Evolutionary conservation across 2,797 vertebrate genomes (phyloP).

Genomic region (Craterocephalus amniculus): DNA sequence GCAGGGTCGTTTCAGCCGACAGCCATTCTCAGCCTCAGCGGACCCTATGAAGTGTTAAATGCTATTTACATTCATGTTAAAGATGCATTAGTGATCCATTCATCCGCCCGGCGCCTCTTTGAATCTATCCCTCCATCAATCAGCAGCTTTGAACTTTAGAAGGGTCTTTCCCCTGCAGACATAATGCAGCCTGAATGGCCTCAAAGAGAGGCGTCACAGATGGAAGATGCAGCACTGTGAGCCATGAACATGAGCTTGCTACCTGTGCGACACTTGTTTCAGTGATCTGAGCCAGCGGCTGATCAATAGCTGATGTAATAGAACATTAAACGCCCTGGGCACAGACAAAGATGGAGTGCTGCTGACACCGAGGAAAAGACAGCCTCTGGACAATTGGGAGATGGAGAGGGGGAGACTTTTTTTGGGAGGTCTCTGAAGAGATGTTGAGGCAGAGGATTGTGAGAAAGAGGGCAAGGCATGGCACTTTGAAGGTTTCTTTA

Average conservation of each 20-base stretch:
- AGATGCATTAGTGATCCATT: constrained; percentile 42
- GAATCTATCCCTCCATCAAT: constrained; percentile 44
- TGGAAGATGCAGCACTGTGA: constrained; percentile 33
- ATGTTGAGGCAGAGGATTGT: constrained; percentile 33
- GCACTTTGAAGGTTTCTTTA: constrained; percentile 56
- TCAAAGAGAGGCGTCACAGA: constrained; percentile 38
- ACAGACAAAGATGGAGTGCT: constrained; percentile 50
- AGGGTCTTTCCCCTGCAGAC: constrained; percentile 32
- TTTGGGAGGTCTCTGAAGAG: constrained; percentile 13
- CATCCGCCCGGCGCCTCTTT: constrained; percentile 37
- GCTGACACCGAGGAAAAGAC: constrained; percentile 70
- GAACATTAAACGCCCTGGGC: constrained; percentile 72
- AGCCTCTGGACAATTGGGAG: constrained; percentile 34
- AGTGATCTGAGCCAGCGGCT: constrained; percentile 68
- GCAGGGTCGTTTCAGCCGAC: constrained; percentile 3
- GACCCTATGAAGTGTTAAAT: constrained; percentile 31
- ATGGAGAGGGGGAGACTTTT: constrained; percentile 50
- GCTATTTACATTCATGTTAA: constrained; percentile 30
- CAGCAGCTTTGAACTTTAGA: constrained; percentile 34
- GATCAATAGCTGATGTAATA: constrained; percentile 79
- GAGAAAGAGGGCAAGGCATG: constrained; percentile 49
- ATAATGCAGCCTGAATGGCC: constrained; percentile 10
- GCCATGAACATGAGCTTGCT: constrained; percentile 45
- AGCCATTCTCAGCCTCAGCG: constrained; percentile 4
- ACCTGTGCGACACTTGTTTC: constrained; percentile 70